Percentiles rank a stretch among this genome's conserved stretches.
phyloP scores from a whole-genome alignment of 2,888 invertebrate genomes.

The Nomada ferruginata region DNA sequence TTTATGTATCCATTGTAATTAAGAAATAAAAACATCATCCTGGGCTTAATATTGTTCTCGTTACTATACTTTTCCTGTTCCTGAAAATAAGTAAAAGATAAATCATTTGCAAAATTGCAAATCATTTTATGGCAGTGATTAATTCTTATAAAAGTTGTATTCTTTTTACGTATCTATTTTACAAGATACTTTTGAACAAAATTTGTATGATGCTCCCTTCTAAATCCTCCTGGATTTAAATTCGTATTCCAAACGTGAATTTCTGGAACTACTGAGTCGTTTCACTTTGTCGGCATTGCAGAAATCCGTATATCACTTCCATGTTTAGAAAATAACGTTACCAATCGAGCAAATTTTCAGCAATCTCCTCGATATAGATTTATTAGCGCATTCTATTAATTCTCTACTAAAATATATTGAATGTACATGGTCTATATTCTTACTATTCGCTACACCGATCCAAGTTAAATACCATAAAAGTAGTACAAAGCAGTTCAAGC shows the following conservation, averaged over 20 bases:
- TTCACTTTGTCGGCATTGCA: not conserved
- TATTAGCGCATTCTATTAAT: not conserved
- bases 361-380: not conserved
- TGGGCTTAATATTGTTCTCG: not conserved
- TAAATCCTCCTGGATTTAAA: no score
- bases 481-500: not conserved
- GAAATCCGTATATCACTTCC: not conserved
- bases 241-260: not conserved
- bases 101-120: not conserved
- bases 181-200: not conserved
- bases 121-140: no score
- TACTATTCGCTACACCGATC: not conserved
- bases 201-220: not conserved
- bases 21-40: not conserved
- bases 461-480: not conserved
- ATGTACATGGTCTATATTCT: no score
- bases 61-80: not conserved
- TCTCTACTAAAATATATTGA: not conserved
- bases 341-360: not conserved
- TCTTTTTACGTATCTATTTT: no score
- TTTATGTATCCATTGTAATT: not conserved
- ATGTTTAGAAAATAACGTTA: not conserved
- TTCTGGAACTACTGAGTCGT: not conserved
- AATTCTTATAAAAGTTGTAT: not conserved
- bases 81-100: not conserved